Percentiles rank a stretch among this genome's conserved stretches.
Evolutionary conservation across 1,140 invertebrate species (phyloP).

Genomic region (Hyphantria cunea): DNA sequence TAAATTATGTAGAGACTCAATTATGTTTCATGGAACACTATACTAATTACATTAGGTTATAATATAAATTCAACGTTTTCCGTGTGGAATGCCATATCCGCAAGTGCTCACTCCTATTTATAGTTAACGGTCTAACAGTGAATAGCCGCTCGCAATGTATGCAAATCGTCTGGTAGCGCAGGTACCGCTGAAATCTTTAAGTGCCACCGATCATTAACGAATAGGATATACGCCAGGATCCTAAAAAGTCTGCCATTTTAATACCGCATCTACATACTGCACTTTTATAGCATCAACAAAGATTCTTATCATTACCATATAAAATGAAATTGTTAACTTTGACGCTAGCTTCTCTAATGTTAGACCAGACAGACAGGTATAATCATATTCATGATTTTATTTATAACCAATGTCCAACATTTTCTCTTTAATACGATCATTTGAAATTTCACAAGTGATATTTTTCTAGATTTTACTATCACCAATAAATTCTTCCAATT

Average conservation of each 20-base stretch:
- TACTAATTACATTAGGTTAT: neutral
- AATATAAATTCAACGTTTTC: slow-evolving; percentile 18
- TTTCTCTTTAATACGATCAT: neutral
- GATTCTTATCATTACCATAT: slow-evolving; percentile 12
- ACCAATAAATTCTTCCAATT: slow-evolving; percentile 33
- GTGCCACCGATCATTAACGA: slow-evolving; percentile 32
- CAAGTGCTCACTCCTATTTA: slow-evolving; percentile 34
- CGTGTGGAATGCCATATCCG: slow-evolving; percentile 28
- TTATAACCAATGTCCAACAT: neutral
- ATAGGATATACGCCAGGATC: slow-evolving; percentile 27
- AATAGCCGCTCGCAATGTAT: slow-evolving; percentile 36
- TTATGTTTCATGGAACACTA: no score
- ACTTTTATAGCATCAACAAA: slow-evolving; percentile 13
- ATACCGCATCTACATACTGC: slow-evolving; percentile 1
- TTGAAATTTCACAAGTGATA: slow-evolving; percentile 4
- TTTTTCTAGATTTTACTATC: slow-evolving; percentile 28
- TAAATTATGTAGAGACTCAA: no score
- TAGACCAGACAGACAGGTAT: no score
- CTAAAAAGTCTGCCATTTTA: slow-evolving; percentile 19
- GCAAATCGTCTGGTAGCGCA: slow-evolving; percentile 36
- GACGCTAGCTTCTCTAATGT: neutral
- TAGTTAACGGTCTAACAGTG: slow-evolving; percentile 18
- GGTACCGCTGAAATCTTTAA: slow-evolving; percentile 40
- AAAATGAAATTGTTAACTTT: neutral
- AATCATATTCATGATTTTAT: neutral